Conservation (phyloP, 2,113 vertebrate species). For the Chionomys nivalis region DNA sequence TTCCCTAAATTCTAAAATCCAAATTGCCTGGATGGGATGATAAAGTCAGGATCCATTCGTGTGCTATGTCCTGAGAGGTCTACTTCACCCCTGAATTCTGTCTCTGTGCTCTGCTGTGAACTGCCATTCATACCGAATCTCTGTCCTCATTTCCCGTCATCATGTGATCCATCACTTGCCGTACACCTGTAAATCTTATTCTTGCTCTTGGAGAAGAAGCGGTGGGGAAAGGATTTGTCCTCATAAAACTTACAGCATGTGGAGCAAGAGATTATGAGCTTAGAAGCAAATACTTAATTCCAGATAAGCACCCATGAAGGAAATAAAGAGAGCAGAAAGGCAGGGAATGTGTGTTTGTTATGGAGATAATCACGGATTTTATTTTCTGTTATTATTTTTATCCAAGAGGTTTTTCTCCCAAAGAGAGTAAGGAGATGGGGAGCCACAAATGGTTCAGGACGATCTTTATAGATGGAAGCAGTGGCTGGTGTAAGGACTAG, state of each 20-base stretch:
- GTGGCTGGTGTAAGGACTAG: background rate
- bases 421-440: background rate
- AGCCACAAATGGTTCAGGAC: background rate
- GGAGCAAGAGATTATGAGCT: background rate
- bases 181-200: background rate
- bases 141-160: background rate
- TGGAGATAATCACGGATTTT: background rate
- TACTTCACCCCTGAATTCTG: background rate
- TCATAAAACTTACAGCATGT: background rate
- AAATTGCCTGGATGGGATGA: background rate
- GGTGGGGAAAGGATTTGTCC: background rate
- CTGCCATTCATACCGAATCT: background rate
- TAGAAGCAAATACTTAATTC: background rate
- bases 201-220: background rate
- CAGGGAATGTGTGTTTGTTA: background rate
- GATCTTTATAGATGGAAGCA: background rate
- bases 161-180: background rate
- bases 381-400: background rate
- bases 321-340: background rate
- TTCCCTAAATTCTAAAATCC: background rate
- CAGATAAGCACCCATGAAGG: background rate
- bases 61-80: background rate
- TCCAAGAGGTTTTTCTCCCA: background rate
- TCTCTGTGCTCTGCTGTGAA: background rate
- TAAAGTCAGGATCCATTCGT: too few relatives aligned